Conservation (phyloP, 2,113 vertebrate genomes). For the Willisornis vidua region DNA sequence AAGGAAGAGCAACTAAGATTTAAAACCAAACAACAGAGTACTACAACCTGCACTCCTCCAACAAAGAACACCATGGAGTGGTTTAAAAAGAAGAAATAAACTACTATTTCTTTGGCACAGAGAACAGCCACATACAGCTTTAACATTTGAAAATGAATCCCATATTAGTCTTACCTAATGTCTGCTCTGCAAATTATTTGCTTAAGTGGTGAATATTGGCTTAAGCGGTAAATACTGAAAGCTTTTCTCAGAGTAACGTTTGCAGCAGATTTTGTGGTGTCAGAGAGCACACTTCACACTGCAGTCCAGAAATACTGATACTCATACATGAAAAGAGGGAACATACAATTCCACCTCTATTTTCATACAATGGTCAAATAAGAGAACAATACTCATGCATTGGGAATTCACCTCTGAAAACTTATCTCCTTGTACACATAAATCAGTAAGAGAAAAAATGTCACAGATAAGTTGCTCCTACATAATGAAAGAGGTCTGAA, state of each 20-base stretch:
- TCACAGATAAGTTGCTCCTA: background rate
- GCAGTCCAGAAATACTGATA: background rate
- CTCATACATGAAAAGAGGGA: background rate
- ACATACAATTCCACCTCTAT: background rate
- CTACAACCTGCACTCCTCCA: background rate
- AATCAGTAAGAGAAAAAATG: background rate
- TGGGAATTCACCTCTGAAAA: background rate
- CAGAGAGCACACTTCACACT: background rate
- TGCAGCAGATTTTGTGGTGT: background rate
- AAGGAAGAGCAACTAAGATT: background rate
- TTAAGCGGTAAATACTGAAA: background rate
- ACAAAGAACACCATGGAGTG: background rate
- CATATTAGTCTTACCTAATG: background rate
- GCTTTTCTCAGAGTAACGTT: background rate
- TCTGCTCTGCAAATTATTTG: background rate
- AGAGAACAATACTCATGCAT: background rate
- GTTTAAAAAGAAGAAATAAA: background rate
- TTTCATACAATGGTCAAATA: background rate
- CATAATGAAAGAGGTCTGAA: background rate
- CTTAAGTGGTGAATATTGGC: background rate
- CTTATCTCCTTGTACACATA: background rate
- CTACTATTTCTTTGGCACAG: background rate
- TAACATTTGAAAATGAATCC: background rate
- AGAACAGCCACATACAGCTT: background rate
- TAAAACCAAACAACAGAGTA: background rate